Evolutionary conservation across 2,888 invertebrate genomes (phyloP), one percentile per base, ranked within the genome.

Genomic region (Drosophila quinaria): DNA sequence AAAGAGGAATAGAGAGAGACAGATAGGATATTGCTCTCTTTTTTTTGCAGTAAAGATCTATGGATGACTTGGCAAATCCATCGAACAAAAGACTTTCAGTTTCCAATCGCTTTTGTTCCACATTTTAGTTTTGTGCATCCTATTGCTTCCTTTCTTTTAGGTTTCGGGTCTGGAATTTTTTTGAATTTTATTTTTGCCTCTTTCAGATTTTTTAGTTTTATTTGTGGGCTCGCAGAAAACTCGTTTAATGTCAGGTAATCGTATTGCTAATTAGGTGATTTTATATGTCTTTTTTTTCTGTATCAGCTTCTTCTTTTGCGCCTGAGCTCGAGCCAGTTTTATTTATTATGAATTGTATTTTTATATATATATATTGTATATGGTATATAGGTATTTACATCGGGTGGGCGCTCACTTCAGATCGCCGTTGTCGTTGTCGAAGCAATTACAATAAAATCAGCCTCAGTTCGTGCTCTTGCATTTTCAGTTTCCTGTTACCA

Each of bases 371-470:
- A 5, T 31, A 31, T 51, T 9, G 35, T 37, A 22, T 22, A 33
- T 22, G 0, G 15, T 51, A 33, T 19, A 17, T 41, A 54, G 17
- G 44, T 55, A 66, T 69, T 66, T 70, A 60, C 49, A 58, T 69
- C 69, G 55, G 62, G 79, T 78, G 74, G 76, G 74, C 79, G 76
- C 74, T 74, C 54, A 59, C 42, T 55, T 62, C 58, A 47, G 33
- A 35, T 56, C 56, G 22, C 41, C 58, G 37, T 31, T 15, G 39
- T 54, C 54, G 42, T 42, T 56, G 44, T 62, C 44, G 46, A 46
- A 62, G 75, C 80, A 80, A 79, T 81, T 79, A 80, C 81, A 81
- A 80, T 80, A 80, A 80, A 81, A 81, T 67, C 80, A 67, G 62
- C 62, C 50, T 70, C 70, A 72, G 79, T 70, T 78, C 75, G 75